Conservation (phyloP, 2,888 invertebrate genomes). For the Microctonus brassicae region DNA sequence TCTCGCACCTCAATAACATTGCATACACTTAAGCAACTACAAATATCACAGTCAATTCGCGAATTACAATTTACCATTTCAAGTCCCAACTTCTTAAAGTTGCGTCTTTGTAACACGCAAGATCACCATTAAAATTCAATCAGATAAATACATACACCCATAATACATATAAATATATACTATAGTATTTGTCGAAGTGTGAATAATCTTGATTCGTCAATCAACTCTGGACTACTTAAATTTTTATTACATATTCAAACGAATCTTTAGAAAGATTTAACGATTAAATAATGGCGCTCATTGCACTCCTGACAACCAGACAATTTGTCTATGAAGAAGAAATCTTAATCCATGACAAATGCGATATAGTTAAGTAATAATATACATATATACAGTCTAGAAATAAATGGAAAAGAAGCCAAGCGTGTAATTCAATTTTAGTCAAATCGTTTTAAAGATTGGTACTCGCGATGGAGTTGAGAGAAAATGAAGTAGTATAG, state of each 20-base stretch:
- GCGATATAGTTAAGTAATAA: neutral
- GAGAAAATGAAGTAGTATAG: conserved; percentile 11
- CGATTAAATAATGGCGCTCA: neutral
- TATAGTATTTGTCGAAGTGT: neutral
- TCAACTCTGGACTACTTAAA: neutral
- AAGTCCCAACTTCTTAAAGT: neutral
- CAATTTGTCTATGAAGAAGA: neutral
- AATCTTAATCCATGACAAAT: neutral
- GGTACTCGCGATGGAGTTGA: neutral
- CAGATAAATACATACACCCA: conserved; percentile 61
- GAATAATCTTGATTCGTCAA: neutral
- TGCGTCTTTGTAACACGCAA: conserved; percentile 57
- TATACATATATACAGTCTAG: neutral
- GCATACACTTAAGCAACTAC: neutral
- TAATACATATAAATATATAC: neutral
- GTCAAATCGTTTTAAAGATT: conserved; percentile 22
- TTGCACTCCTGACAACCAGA: neutral
- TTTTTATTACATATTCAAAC: neutral
- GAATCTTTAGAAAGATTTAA: neutral
- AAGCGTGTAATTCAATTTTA: conserved; percentile 24
- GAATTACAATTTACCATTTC: neutral
- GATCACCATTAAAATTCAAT: conserved; percentile 65
- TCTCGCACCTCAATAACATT: no score
- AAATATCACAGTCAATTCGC: neutral
- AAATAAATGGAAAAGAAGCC: conserved; percentile 6